Evolutionary conservation across 2,888 invertebrate species (phyloP), one percentile per base, ranked within the genome.

Genomic region (Cetonia aurata): DNA sequence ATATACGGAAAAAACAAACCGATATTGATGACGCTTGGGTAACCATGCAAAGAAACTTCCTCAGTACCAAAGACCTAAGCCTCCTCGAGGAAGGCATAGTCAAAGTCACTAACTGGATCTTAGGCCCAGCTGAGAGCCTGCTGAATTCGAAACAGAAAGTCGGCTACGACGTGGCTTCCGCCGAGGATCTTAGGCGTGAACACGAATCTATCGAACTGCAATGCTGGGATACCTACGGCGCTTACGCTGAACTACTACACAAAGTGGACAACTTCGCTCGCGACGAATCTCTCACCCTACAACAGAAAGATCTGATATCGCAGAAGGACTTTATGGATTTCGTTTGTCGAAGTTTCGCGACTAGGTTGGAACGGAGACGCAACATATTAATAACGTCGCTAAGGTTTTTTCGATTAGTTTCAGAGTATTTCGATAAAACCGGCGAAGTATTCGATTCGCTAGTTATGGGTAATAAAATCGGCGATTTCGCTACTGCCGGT

Each of bases 311-410:
- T 82, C 84, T 94, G 57, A 85, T 89, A 72, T 90, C 92, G 0
- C 92, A 93, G 78, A 87, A 91, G 73, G 93, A 93, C 80, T 93
- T 93, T 80, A 93, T 94, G 92, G 92, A 94, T 83, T 93, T 92
- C 72, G 91, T 93, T 0, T 93, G 92, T 77, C 88, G 92, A 70
- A 92, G 91, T 78, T 94, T 93, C 80, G 93, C 93, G 0, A 89
- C 89, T 37, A 86, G 94, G 12, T 85, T 94, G 68, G 93, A 94
- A 79, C 87, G 92, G 48, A 85, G 94, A 48, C 86, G 93, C 71
- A 93, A 92, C 80, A 87, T 93, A 53, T 85, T 94, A 44, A 91
- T 92, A 73, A 92, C 92, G 12, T 93, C 93, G 10, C 86, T 92
- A 76, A 85, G 92, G 76, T 94, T 94, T 84, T 93, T 92, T 81